phyloP scores from a whole-genome alignment of 2,797 vertebrate species.

The Falco novaeseelandiae region DNA sequence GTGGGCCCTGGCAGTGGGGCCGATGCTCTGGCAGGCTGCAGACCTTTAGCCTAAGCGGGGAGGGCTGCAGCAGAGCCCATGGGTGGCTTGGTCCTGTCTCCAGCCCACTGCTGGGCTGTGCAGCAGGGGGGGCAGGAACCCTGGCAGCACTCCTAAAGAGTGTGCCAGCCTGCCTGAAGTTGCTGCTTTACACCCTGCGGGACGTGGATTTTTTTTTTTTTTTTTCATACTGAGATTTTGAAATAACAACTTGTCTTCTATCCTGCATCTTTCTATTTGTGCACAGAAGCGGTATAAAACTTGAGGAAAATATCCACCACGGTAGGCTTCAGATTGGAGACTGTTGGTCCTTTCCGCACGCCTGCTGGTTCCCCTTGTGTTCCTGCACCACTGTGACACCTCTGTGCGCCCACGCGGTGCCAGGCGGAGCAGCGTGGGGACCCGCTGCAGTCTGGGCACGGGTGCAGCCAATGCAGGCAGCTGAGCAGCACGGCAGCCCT shows the following conservation, averaged over 20 bases:
- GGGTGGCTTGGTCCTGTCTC: not conserved
- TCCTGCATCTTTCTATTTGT: not conserved
- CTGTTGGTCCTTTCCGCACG: not conserved
- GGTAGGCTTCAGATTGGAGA: not conserved
- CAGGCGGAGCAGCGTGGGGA: not conserved
- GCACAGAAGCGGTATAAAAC: not conserved
- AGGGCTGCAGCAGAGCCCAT: not conserved
- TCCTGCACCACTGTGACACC: not conserved
- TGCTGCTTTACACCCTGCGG: not conserved
- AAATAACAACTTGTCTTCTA: not conserved
- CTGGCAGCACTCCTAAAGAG: not conserved
- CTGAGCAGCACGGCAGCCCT: not conserved
- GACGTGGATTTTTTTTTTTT: not conserved
- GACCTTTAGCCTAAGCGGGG: not conserved
- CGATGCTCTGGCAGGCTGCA: not conserved
- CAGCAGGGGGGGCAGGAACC: not conserved
- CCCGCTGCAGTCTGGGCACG: not conserved
- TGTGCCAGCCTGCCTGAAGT: fast-evolving
- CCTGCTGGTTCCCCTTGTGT: not conserved
- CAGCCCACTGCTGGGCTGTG: fast-evolving
- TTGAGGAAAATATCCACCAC: not conserved
- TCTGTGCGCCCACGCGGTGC: not conserved
- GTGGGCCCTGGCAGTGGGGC: not conserved
- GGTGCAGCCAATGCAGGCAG: not conserved
- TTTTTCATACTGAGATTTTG: not conserved